Percentiles rank a stretch among this genome's conserved stretches.
Evolutionary conservation across 2,113 vertebrate species (phyloP).

Genomic region (Coracopsis vasa): DNA sequence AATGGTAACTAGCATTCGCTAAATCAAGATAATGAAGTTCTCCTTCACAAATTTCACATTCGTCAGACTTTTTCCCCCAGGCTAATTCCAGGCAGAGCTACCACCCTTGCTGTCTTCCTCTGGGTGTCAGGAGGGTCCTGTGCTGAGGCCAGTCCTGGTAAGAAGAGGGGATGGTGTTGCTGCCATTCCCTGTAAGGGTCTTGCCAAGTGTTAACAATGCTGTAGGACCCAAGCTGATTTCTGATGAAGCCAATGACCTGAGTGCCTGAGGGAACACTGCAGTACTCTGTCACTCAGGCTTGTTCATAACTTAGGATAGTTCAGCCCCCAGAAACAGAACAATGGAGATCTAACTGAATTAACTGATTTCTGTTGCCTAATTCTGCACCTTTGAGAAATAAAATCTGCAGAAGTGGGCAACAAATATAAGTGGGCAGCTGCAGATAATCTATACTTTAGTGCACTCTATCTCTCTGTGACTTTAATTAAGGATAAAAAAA

Average conservation of each 20-base stretch:
- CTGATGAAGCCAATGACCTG: background rate
- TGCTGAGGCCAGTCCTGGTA: background rate
- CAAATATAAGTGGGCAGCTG: background rate
- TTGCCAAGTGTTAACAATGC: background rate
- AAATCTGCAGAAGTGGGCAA: background rate
- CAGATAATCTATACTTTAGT: background rate
- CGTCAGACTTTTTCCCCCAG: background rate
- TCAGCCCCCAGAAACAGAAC: background rate
- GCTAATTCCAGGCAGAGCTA: background rate
- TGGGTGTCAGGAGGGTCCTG: background rate
- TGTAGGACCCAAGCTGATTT: background rate
- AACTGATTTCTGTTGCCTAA: background rate
- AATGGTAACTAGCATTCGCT: accelerated
- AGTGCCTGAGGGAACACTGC: background rate
- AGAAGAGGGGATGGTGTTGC: background rate
- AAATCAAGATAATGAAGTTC: background rate
- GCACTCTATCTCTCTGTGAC: background rate
- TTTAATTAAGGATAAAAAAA: background rate
- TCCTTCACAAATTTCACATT: background rate
- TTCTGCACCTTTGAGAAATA: background rate
- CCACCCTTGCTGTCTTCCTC: background rate
- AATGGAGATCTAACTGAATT: background rate
- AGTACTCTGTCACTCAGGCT: background rate
- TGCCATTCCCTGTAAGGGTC: background rate
- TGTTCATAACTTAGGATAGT: background rate